Evolutionary conservation across 2,797 vertebrate species (phyloP), one percentile per base, ranked within the genome.

Genomic region (Cryptoprocta ferox): DNA sequence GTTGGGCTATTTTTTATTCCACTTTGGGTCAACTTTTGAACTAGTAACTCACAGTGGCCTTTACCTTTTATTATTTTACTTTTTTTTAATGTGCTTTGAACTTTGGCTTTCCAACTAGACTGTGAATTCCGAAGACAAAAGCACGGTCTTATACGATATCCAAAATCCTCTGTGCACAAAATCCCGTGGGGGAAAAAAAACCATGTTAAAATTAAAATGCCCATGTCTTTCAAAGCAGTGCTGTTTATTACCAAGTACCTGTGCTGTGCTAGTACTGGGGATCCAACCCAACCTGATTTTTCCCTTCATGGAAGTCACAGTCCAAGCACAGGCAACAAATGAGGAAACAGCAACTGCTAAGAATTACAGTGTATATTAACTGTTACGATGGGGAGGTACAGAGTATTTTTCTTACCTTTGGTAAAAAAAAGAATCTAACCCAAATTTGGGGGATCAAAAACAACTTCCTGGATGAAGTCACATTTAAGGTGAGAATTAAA

Each of bases 201-300:
- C 19, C 39, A 70, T 32, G 28, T 68, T 56, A 95, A 90, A 97
- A 89, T 45, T 56, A 95, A 90, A 97, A 85, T 37, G 8, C 14
- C 45, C 0, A 0, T 53, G 12, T 48, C 73, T 65, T 30, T 70
- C 53, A 89, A 95, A 89, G 30, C 16, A 89, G 19, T 76, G 24
- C 28, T 89, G 92, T 66, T 89, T 65, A 88, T 15, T 73, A 89
- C 21, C 70, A 89, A 71, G 56, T 89, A 75, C 35, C 28, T 81
- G 39, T 53, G 59, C 59, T 59, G 21, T 66, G 66, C 42, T 59
- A 70, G 14, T 70, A 91, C 2, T 30, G 19, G 39, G 24, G 16
- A 87, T 48, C 87, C 32, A 94, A 93, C 7, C 3, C 26, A 71
- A 82, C 7, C 30, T 65, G 37, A 78, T 39, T 83, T 93, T 48